Evolutionary conservation across 2,113 vertebrate genomes (phyloP), one percentile per base, ranked within the genome.

Genomic region (Neoarius graeffei): DNA sequence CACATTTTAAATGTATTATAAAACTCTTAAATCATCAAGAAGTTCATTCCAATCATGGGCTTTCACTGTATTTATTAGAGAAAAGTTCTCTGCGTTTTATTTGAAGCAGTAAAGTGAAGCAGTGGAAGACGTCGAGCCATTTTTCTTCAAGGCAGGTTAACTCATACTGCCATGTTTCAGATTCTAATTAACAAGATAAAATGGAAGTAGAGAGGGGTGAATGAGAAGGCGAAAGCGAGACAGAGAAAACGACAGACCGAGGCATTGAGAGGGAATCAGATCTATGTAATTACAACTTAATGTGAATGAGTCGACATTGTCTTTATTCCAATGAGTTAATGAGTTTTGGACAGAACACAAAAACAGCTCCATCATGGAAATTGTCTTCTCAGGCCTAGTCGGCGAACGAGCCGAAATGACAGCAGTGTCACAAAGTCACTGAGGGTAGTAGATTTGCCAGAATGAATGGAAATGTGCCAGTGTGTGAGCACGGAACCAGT

Each of bases 291-390:
- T 94, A 94, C 94, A 93, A 90, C 90, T 91, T 94, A 93, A 94
- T 93, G 90, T 90, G 92, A 95, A 94, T 91, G 94, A 92, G 90
- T 93, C 91, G 54, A 90, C 91, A 80, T 92, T 93, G 93, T 94
- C 93, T 94, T 94, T 93, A 94, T 93, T 94, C 90, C 94, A 93
- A 93, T 92, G 92, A 92, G 92, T 94, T 95, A 95, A 96, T 94
- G 93, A 96, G 93, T 94, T 95, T 93, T 92, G 91, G 91, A 91
- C 85, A 86, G 83, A 81, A 52, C 73, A 64, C 86, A 67, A 57
- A 88, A 86, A 92, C 90, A 93, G 91, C 90, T 93, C 92, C 91
- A 93, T 94, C 92, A 93, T 89, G 67, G 84, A 93, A 93, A 90
- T 93, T 92, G 93, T 93, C 93, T 94, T 92, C 88, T 85, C 87